These are phyloP conservation scores for Acanthis flammea DNA, from an alignment of 2,797 vertebrate species.

Conservation along the genomic window DNA sequence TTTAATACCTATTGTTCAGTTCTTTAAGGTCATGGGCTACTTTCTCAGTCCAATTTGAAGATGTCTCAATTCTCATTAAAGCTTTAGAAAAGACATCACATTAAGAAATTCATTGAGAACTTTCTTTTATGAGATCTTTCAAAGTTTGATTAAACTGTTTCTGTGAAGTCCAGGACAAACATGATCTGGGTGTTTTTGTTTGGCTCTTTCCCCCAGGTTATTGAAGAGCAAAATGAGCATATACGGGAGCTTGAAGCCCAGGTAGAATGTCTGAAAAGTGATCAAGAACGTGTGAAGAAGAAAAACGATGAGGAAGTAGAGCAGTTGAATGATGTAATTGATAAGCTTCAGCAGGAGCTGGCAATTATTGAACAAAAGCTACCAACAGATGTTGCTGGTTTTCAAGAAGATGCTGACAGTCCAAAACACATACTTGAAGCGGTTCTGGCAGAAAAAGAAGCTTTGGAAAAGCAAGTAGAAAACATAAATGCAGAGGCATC, in stretches of 20 bases:
- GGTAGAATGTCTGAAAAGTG: slow-evolving; percentile 86
- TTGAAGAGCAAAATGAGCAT: slow-evolving; percentile 83
- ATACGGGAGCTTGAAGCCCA: slow-evolving; percentile 87
- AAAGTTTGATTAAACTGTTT: not conserved
- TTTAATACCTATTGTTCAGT: not conserved
- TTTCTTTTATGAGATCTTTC: not conserved
- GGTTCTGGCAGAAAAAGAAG: slow-evolving; percentile 66
- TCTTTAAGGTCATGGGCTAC: not conserved
- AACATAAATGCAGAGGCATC: slow-evolving; percentile 36
- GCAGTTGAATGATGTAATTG: slow-evolving; percentile 91
- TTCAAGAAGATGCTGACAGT: slow-evolving; percentile 70
- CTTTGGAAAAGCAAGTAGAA: slow-evolving; percentile 69
- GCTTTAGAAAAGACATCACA: not conserved
- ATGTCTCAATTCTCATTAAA: not conserved
- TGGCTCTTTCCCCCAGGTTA: slow-evolving; percentile 67
- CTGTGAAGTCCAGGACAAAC: not conserved
- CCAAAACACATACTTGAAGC: slow-evolving; percentile 76
- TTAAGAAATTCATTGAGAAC: not conserved
- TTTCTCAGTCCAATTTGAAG: not conserved
- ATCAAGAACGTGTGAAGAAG: slow-evolving; percentile 86
- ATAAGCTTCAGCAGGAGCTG: slow-evolving; percentile 92
- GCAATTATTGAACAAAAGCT: slow-evolving; percentile 82
- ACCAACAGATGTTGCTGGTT: slow-evolving; percentile 33
- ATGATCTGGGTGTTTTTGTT: not conserved
- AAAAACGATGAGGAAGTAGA: slow-evolving; percentile 88